A percentile compares a stretch with the other conserved stretches of the same genome.
phyloP scores from a whole-genome alignment of 2,888 invertebrate genomes.

The Branchipolynoe longqiensis region DNA sequence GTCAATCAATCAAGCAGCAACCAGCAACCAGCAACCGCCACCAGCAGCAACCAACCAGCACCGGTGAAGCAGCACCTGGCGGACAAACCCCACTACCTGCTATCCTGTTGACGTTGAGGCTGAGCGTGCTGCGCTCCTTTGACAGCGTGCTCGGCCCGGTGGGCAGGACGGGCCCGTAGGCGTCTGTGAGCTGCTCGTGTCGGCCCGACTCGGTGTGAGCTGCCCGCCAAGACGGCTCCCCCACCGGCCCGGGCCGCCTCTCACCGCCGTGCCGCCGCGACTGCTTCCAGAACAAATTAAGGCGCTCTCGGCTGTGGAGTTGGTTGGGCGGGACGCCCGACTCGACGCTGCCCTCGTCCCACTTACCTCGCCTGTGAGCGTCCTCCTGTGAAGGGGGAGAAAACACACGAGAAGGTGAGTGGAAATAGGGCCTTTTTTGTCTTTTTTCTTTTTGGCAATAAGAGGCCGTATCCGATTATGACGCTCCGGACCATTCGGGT shows the following conservation, averaged over 20 bases:
- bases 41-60: too few relatives aligned
- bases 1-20: too few relatives aligned
- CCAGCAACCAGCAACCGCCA: too few relatives aligned
- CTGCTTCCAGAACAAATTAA: slow-evolving; percentile 19
- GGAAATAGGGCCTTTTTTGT: too few relatives aligned
- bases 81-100: slow-evolving; percentile 23
- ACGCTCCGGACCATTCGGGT: too few relatives aligned
- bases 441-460: too few relatives aligned
- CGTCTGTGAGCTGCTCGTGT: slow-evolving; percentile 5
- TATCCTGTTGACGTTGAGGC: slow-evolving; percentile 24
- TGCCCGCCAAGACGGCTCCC: neutral
- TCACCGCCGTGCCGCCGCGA: neutral
- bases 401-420: too few relatives aligned
- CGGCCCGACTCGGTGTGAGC: neutral
- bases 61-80: too few relatives aligned
- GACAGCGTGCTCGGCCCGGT: neutral
- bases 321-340: slow-evolving; percentile 10
- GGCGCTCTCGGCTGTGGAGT: slow-evolving; percentile 23
- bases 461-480: too few relatives aligned
- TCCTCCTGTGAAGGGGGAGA: slow-evolving; percentile 40
- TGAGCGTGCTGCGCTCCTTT: neutral
- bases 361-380: slow-evolving; percentile 42
- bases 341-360: slow-evolving; percentile 7
- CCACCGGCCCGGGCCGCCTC: neutral
- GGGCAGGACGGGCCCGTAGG: slow-evolving; percentile 33